These are phyloP conservation scores for Eremobia ochroleuca DNA, from an alignment of 2,888 invertebrate species.

Conservation along the genomic window DNA sequence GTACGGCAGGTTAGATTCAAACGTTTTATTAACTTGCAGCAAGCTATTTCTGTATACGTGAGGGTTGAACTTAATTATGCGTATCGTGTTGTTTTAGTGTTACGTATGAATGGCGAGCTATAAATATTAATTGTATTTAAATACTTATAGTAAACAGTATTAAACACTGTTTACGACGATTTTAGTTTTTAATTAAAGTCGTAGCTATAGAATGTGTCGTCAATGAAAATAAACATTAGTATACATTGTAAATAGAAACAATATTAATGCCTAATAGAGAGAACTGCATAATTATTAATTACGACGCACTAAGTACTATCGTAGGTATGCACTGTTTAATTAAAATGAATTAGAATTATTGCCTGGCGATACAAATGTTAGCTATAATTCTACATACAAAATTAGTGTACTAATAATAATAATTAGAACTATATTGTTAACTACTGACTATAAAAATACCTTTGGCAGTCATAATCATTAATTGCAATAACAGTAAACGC, in stretches of 20 bases:
- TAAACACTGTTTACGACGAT: not conserved
- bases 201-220: not conserved
- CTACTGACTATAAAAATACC: not conserved
- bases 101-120: not conserved
- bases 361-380: not conserved
- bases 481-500: conserved; percentile 5
- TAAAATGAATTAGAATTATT: conserved; percentile 35
- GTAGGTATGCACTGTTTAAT: not conserved
- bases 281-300: conserved; percentile 34
- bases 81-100: conserved; percentile 39
- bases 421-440: conserved; percentile 7
- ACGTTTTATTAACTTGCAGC: conserved; percentile 62
- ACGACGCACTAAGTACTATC: not conserved
- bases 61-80: conserved; percentile 50
- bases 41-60: conserved; percentile 56
- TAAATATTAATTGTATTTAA: not conserved
- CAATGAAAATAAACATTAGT: not conserved
- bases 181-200: not conserved
- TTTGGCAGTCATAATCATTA: not conserved
- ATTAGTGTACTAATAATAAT: conserved; percentile 21
- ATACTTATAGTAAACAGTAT: not conserved
- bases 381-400: not conserved
- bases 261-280: conserved; percentile 8
- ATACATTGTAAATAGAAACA: not conserved
- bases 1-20: conserved; percentile 63